A percentile compares a stretch with the other conserved stretches of the same genome.
Conservation (phyloP, 2,888 invertebrate genomes). For the Yponomeuta plumbellus region DNA sequence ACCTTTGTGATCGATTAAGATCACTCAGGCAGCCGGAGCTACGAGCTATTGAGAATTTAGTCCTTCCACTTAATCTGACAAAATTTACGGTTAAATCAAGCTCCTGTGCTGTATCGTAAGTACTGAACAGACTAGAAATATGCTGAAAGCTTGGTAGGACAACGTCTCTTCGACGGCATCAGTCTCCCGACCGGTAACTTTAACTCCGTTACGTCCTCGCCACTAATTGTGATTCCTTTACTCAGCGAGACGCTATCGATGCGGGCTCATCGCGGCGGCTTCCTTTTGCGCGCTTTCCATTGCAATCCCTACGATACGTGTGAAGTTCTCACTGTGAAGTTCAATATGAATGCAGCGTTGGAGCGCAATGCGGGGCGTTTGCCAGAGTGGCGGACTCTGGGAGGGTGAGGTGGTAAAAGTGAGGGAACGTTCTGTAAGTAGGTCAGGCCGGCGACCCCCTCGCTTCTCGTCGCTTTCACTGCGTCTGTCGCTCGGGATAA, state of each 20-base stretch:
- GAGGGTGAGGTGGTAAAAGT: constrained; percentile 38
- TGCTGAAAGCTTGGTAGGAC: not conserved
- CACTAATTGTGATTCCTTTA: constrained; percentile 62
- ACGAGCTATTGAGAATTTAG: too few relatives aligned
- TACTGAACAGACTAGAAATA: too few relatives aligned
- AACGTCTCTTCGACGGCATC: constrained; percentile 29
- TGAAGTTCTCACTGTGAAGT: not conserved
- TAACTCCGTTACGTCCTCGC: constrained; percentile 48
- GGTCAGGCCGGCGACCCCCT: constrained; percentile 45
- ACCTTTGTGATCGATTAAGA: too few relatives aligned
- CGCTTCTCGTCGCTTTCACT: constrained; percentile 57
- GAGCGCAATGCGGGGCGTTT: constrained; percentile 22
- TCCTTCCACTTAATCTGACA: too few relatives aligned
- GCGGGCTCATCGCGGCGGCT: not conserved
- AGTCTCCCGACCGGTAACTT: constrained; percentile 53
- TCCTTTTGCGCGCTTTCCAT: constrained; percentile 44
- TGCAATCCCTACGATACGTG: constrained; percentile 34
- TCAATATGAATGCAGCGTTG: constrained; percentile 34
- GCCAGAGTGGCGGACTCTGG: constrained; percentile 28
- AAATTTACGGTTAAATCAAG: too few relatives aligned
- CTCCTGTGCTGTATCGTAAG: too few relatives aligned
- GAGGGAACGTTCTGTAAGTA: constrained; percentile 45
- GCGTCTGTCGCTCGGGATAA: constrained; percentile 51
- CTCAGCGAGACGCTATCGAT: constrained; percentile 18
- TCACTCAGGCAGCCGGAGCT: too few relatives aligned